Conservation (phyloP, 2,888 invertebrate genomes). For the Isotomurus palustris region DNA sequence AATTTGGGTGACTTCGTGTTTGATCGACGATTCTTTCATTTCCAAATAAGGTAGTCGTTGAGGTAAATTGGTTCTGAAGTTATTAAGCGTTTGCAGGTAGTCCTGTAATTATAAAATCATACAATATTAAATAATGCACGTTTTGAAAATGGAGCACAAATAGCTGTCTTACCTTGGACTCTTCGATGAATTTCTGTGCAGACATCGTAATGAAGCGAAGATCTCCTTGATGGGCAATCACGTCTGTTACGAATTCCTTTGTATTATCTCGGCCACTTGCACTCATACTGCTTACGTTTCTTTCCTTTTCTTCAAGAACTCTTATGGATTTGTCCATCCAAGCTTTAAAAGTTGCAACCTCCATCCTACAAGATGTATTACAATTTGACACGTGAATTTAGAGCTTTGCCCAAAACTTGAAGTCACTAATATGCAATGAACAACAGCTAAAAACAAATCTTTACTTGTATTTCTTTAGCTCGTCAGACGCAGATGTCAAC, state of each 20-base stretch:
- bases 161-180: slow-evolving; percentile 66
- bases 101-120: slow-evolving; percentile 56
- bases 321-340: slow-evolving; percentile 81
- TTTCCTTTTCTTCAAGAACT: slow-evolving; percentile 77
- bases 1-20: slow-evolving; percentile 72
- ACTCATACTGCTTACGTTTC: slow-evolving; percentile 66
- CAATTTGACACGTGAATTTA: no score
- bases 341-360: slow-evolving; percentile 71
- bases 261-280: slow-evolving; percentile 60
- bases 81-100: slow-evolving; percentile 75
- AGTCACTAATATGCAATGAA: not conserved
- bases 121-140: not conserved
- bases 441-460: slow-evolving; percentile 37
- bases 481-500: slow-evolving; percentile 74
- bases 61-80: slow-evolving; percentile 78
- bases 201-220: slow-evolving; percentile 92
- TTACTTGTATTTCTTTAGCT: slow-evolving; percentile 75
- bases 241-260: slow-evolving; percentile 83
- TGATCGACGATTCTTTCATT: slow-evolving; percentile 68
- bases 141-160: slow-evolving; percentile 2
- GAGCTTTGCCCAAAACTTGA: no score
- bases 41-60: slow-evolving; percentile 75
- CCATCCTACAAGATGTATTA: slow-evolving; percentile 51
- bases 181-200: slow-evolving; percentile 92
- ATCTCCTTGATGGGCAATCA: slow-evolving; percentile 94